These are phyloP conservation scores for Callyntrura guangdongensis DNA, from an alignment of 2,888 invertebrate genomes.

Conservation along the genomic window DNA sequence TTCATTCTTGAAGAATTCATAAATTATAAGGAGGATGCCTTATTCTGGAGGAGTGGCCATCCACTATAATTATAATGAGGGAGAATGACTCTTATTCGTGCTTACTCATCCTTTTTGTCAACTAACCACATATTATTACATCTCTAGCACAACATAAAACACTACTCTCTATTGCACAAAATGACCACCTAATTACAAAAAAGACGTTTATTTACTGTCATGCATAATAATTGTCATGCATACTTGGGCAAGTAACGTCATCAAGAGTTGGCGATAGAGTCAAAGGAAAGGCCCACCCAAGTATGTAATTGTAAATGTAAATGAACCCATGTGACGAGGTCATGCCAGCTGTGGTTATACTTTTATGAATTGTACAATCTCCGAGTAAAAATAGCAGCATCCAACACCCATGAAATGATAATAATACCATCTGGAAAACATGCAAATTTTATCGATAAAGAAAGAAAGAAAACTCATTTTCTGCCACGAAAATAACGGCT, in stretches of 20 bases:
- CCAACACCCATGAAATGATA: no score
- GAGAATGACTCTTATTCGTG: conserved; percentile 20
- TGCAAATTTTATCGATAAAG: no score
- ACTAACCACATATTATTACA: neutral
- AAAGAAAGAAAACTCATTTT: no score
- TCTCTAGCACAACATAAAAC: neutral
- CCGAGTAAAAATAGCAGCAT: no score
- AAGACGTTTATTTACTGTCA: neutral
- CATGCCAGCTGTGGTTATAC: no score
- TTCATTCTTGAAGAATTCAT: neutral
- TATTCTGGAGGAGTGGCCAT: neutral
- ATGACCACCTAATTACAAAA: neutral
- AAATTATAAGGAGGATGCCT: neutral
- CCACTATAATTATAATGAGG: neutral
- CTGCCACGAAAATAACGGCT: no score
- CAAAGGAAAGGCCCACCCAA: conserved; percentile 12
- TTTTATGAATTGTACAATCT: no score
- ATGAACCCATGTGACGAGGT: no score
- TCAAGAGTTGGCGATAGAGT: neutral
- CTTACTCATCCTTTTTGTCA: neutral
- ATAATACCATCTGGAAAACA: no score
- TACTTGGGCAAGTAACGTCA: neutral
- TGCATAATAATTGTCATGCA: neutral
- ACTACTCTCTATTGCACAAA: neutral
- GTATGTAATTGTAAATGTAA: neutral